These are phyloP conservation scores for Aegotheles bennettii DNA, from an alignment of 2,113 vertebrate species.

Conservation along the genomic window DNA sequence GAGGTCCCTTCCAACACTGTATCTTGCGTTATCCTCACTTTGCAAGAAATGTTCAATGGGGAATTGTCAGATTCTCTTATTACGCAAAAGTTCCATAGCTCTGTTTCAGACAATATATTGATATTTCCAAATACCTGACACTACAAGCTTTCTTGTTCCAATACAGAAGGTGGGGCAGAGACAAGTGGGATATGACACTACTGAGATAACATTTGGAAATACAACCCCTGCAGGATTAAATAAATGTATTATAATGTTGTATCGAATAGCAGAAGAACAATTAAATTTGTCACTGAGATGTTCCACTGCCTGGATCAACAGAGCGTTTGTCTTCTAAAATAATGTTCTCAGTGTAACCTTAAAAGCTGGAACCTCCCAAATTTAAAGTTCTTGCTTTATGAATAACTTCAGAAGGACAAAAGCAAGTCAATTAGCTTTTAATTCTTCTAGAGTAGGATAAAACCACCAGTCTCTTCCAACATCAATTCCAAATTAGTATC, in stretches of 20 bases:
- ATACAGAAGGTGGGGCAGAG: not conserved
- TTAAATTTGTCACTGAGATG: not conserved
- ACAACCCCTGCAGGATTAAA: not conserved
- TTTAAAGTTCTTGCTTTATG: not conserved
- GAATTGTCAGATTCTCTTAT: not conserved
- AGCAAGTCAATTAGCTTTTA: not conserved
- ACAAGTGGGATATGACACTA: not conserved
- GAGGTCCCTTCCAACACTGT: not conserved
- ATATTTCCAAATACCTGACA: not conserved
- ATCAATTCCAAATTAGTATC: not conserved
- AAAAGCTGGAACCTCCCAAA: not conserved
- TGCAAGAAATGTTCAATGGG: not conserved
- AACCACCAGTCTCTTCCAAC: not conserved
- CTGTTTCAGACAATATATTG: not conserved
- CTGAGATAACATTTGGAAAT: conserved; percentile 12
- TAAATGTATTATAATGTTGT: not conserved
- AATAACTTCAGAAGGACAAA: not conserved
- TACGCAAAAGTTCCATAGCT: not conserved
- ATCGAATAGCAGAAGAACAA: not conserved
- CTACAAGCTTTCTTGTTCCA: not conserved
- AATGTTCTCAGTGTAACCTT: not conserved
- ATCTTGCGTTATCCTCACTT: not conserved
- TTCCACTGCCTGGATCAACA: not conserved
- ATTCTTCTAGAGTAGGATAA: not conserved
- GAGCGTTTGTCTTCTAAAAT: not conserved